Base-by-base conservation (phyloP, 2,797 vertebrate genomes). In the Siniperca undulata region DNA sequence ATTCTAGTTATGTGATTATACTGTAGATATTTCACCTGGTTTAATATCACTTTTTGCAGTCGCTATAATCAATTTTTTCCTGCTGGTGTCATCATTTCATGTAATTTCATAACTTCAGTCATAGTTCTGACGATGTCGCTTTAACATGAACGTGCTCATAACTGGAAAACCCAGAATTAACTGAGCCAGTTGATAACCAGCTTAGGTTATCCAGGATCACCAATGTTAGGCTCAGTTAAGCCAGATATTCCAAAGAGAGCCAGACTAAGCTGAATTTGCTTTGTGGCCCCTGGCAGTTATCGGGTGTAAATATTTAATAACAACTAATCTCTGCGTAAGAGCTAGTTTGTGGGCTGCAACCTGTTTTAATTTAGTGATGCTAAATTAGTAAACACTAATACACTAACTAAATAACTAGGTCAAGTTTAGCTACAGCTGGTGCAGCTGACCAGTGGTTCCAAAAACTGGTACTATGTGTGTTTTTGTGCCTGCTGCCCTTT, bases 401-500 rank as follows among this genome's bases (percentile, higher is more conserved):
- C 27, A 27, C 27, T 27, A 27, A 27, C 27, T 27, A 27, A 27
- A 27, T 10, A 68, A 16, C 44, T 46, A 16, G 13, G 12, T 16
- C 30, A 5, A 36, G 5, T 27, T 58, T 34, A 11, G 34, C 38
- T 17, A 36, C 27, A 24, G 3, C 48, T 40, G 36, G 11, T 44
- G 14, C 42, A 52, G 3, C 46, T 36, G 27, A 58, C 60, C 61
- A 62, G 30, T 53, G 52, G 8, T 52, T 76, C 50, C 16, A 42
- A 0, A n/a, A 2, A 52, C 61, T 30, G 62, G 60, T 53, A 0
- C 7, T n/a, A 1, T 30, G 60, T 36, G 60, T 75, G 27, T 70
- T 44, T 64, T 40, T 60, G 62, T 64, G 8, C 12, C 30, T 59
- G 61, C 48, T 52, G 62, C 62, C 46, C 30, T 65, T 73, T 13